Percentiles rank a stretch among this genome's conserved stretches.
Conservation (phyloP, 2,113 vertebrate genomes). For the Plectropomus leopardus region DNA sequence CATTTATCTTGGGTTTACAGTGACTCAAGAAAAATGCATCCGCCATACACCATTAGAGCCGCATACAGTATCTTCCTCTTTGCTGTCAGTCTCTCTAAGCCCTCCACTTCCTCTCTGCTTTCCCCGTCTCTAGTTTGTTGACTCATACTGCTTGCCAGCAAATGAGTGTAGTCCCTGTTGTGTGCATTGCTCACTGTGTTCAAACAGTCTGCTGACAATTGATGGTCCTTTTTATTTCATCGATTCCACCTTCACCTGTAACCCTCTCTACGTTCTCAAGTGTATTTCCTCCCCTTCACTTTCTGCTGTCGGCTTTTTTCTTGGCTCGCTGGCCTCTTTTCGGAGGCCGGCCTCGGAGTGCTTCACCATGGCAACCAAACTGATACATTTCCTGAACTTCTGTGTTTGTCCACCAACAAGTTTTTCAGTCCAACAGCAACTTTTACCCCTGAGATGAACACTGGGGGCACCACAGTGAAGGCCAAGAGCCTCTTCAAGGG, state of each 20-base stretch:
- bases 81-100: slow-evolving; percentile 3
- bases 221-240: slow-evolving; percentile 21
- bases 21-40: not conserved
- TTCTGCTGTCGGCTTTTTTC: not conserved
- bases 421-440: not conserved
- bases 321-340: not conserved
- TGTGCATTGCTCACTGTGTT: not conserved
- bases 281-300: slow-evolving; percentile 9
- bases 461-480: not conserved
- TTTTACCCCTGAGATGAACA: slow-evolving; percentile 2
- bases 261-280: not conserved
- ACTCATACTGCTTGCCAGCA: not conserved
- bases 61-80: not conserved
- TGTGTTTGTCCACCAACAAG: not conserved
- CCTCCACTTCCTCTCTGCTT: slow-evolving; percentile 12
- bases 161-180: not conserved
- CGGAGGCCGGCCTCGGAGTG: not conserved
- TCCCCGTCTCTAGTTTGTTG: slow-evolving; percentile 1
- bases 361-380: slow-evolving; percentile 38
- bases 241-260: slow-evolving; percentile 29
- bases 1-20: not conserved
- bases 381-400: not conserved
- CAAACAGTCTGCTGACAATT: slow-evolving; percentile 11
- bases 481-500: too few species aligned
- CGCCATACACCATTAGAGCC: not conserved